These are phyloP conservation scores for Ornithoptera alexandrae DNA, from an alignment of 2,888 invertebrate species.

Conservation along the genomic window DNA sequence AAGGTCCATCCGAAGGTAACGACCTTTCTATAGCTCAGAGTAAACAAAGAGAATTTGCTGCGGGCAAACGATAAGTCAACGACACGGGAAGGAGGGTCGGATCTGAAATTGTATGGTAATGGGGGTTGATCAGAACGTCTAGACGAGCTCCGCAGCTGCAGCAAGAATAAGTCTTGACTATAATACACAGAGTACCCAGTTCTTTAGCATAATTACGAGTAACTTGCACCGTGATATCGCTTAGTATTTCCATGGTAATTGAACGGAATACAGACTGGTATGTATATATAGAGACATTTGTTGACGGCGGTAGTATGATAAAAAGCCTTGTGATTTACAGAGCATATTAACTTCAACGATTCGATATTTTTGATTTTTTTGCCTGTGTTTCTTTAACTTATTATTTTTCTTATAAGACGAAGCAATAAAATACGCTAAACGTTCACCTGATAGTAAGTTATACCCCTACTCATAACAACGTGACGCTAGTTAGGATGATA, in stretches of 20 bases:
- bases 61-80: slow-evolving; percentile 19
- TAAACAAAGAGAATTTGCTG: slow-evolving; percentile 6
- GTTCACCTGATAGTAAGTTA: too few relatives aligned
- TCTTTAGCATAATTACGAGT: neutral
- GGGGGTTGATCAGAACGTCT: slow-evolving; percentile 25
- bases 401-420: too few relatives aligned
- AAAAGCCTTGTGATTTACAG: too few relatives aligned
- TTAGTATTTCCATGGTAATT: neutral
- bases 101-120: slow-evolving; percentile 26
- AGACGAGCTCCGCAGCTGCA: slow-evolving; percentile 10
- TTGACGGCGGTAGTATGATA: too few relatives aligned
- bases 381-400: too few relatives aligned
- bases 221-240: neutral
- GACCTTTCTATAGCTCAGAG: slow-evolving; percentile 14
- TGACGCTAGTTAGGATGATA: too few relatives aligned
- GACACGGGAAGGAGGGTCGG: slow-evolving; percentile 26
- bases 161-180: slow-evolving; percentile 1
- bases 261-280: neutral
- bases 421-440: too few relatives aligned
- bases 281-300: too few relatives aligned
- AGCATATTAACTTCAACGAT: too few relatives aligned
- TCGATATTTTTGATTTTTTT: too few relatives aligned
- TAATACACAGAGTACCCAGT: neutral
- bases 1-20: neutral
- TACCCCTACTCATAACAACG: too few relatives aligned